Conservation (phyloP, 2,888 invertebrate genomes). For the Oeneis ivallda region DNA sequence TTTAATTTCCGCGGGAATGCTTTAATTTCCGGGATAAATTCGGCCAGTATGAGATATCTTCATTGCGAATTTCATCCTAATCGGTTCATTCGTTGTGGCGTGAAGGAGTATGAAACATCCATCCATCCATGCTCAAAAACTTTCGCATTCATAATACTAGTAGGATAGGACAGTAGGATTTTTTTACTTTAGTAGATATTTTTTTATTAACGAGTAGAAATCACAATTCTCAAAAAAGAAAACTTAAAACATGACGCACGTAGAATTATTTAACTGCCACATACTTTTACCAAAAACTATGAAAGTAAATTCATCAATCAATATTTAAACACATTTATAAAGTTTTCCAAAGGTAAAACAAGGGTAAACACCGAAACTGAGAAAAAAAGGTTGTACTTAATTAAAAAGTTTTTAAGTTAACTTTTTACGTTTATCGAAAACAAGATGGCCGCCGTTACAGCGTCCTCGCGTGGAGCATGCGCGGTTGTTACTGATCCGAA, state of each 20-base stretch:
- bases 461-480: slow-evolving; percentile 35
- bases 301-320: background rate
- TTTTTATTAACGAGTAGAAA: background rate
- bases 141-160: too few species aligned
- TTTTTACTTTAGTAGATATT: background rate
- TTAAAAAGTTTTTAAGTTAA: slow-evolving; percentile 4
- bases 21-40: too few species aligned
- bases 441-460: slow-evolving; percentile 36
- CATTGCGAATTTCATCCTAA: too few species aligned
- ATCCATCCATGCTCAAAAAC: too few species aligned
- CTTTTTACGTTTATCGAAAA: slow-evolving; percentile 13
- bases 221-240: background rate
- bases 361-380: background rate
- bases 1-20: too few species aligned
- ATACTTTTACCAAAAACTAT: background rate
- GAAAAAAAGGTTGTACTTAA: too few species aligned
- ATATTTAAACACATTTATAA: background rate
- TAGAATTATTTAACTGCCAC: background rate
- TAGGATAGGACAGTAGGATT: too few species aligned
- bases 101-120: too few species aligned
- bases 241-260: background rate
- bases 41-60: too few species aligned
- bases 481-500: slow-evolving; percentile 36
- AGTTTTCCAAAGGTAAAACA: too few species aligned
- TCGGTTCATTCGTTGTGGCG: too few species aligned